A percentile compares a stretch with the other conserved stretches of the same genome.
Conservation (phyloP, 92 coral and sea anemone species). For the Paramuricea clavata region DNA sequence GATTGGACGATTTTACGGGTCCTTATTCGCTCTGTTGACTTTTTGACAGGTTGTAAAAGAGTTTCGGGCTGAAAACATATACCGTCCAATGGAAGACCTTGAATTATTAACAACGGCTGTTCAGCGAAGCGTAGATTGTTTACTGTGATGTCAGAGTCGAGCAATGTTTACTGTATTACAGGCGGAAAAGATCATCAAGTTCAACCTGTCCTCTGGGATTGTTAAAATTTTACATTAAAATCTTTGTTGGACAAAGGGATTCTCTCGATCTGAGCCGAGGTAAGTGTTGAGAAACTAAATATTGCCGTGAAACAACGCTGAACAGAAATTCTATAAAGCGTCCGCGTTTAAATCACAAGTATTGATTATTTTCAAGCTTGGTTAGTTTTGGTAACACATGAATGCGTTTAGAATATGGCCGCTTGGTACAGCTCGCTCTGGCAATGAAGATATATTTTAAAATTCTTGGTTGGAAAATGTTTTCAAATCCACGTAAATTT, state of each 20-base stretch:
- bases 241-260: slow-evolving; percentile 7
- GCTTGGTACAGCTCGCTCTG: neutral
- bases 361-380: slow-evolving; percentile 5
- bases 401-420: neutral
- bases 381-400: slow-evolving; percentile 28
- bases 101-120: slow-evolving; percentile 7
- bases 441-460: neutral
- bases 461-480: neutral
- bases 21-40: slow-evolving; percentile 19
- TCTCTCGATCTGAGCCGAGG: slow-evolving; percentile 37
- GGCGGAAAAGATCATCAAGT: neutral
- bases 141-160: slow-evolving; percentile 14
- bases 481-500: neutral
- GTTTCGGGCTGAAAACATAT: neutral
- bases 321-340: neutral
- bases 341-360: neutral
- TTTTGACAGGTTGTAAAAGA: slow-evolving; percentile 34
- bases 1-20: slow-evolving; percentile 25
- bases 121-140: slow-evolving; percentile 16
- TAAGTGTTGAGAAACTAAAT: neutral
- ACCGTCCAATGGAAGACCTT: neutral
- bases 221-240: slow-evolving; percentile 7
- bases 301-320: neutral
- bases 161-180: slow-evolving; percentile 24
- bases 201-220: slow-evolving; percentile 5